Evolutionary conservation across 2,113 vertebrate genomes (phyloP), one percentile per base, ranked within the genome.

Genomic region (Myotis brandtii): DNA sequence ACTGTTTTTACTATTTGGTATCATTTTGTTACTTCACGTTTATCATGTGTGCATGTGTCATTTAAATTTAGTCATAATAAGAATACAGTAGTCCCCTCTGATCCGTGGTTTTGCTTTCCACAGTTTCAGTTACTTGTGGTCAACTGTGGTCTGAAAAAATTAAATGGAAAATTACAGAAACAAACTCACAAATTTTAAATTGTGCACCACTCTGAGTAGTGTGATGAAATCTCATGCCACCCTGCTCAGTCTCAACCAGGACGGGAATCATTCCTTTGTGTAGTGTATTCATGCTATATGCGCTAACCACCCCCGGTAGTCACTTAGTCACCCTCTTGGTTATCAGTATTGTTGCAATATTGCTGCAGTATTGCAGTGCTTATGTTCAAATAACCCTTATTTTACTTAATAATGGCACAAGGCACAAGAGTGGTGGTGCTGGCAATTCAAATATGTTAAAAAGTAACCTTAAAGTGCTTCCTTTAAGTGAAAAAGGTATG

Each of bases 1-100:
- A 59, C 9, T 43, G 62, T 89, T 83, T 83, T 92, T 88, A 54
- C 86, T 84, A 93, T n/a, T n/a, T 73, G 52, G 3, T 70, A 64
- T 48, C 40, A 18, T 80, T 94, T 86, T 83, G 34, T 67, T 80
- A 76, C 0, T 56, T 93, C 59, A 91, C 56, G 4, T 23, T 73
- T 95, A 69, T 56, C 73, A 46, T 7, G 12, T 76, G 6, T 77
- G 20, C 3, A 14, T 40, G 25, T 76, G 82, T 86, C 30, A 69
- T 43, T 93, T 89, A 73, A 88, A 69, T 62, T 91, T 40, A 32
- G n/a, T 89, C 91, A 73, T 56, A 67, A 37, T 23, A 18, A 43
- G 20, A 88, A 72, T 67, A 72, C 2, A 43, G 40, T 46, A 64
- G 56, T 64, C 25, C 9, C 56, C 37, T 52, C 37, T 62, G 17